phyloP scores from a whole-genome alignment of 2,797 vertebrate species.

The Zenarchopterus dispar region DNA sequence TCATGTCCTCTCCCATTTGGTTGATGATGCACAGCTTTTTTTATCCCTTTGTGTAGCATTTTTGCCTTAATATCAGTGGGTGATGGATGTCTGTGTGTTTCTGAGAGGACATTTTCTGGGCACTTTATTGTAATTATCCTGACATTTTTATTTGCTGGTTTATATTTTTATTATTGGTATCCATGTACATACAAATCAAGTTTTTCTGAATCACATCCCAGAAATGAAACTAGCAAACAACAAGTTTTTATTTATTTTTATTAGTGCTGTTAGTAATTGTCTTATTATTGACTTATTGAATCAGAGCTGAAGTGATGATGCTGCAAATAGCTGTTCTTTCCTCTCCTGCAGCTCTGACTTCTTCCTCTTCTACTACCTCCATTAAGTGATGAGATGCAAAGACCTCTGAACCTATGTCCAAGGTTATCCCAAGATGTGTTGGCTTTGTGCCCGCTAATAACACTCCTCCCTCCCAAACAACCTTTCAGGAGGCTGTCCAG shows the following conservation, averaged over 20 bases:
- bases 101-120: not conserved
- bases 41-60: not conserved
- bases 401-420: conserved; percentile 75
- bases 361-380: conserved; percentile 52
- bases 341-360: conserved; percentile 29
- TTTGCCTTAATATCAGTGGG: too few relatives aligned
- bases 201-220: not conserved
- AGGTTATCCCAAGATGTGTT: conserved; percentile 70
- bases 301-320: conserved; percentile 19
- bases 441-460: conserved; percentile 67
- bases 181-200: not conserved
- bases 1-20: conserved; percentile 11
- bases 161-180: conserved; percentile 8
- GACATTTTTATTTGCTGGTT: conserved; percentile 16
- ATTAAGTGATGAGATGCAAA: conserved; percentile 68
- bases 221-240: conserved; percentile 14
- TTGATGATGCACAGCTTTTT: conserved; percentile 14
- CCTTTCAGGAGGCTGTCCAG: conserved; percentile 62
- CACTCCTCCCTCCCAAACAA: conserved; percentile 45
- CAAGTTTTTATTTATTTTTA: conserved; percentile 14
- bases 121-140: not conserved
- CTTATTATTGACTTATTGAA: conserved; percentile 5
- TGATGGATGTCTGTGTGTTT: not conserved
- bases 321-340: conserved; percentile 53
- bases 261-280: conserved; percentile 12